These are phyloP conservation scores for Hoplodrina ambigua DNA, from an alignment of 2,888 invertebrate species.

Conservation along the genomic window DNA sequence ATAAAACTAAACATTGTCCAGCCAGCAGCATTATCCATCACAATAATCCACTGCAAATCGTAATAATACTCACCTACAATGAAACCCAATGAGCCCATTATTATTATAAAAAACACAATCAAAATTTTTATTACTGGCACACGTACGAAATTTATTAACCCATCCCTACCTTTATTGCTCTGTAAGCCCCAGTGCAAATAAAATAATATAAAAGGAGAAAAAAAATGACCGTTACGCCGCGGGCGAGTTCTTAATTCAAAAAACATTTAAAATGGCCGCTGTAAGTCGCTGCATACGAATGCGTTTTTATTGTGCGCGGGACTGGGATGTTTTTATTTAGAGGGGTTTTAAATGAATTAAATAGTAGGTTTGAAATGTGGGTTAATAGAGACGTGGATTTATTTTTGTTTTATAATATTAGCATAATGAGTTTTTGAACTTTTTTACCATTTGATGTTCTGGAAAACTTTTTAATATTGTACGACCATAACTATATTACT, in stretches of 20 bases:
- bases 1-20: slow-evolving; percentile 27
- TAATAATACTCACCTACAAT: slow-evolving; percentile 59
- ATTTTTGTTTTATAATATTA: neutral
- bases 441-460: neutral
- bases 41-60: slow-evolving; percentile 47
- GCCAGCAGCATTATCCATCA: slow-evolving; percentile 41
- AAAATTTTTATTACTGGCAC: slow-evolving; percentile 70
- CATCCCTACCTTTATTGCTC: slow-evolving; percentile 78
- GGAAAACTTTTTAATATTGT: neutral
- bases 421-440: neutral
- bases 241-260: slow-evolving; percentile 68
- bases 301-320: slow-evolving; percentile 55
- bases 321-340: slow-evolving; percentile 23
- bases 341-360: slow-evolving; percentile 29
- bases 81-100: slow-evolving; percentile 61
- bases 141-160: slow-evolving; percentile 72
- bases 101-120: slow-evolving; percentile 66
- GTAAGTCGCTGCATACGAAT: slow-evolving; percentile 61
- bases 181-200: slow-evolving; percentile 78
- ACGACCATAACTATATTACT: too few species aligned
- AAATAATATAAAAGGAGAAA: slow-evolving; percentile 76
- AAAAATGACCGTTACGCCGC: slow-evolving; percentile 74
- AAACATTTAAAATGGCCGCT: slow-evolving; percentile 66
- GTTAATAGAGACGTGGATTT: slow-evolving; percentile 20
- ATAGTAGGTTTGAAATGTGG: slow-evolving; percentile 30